phyloP scores from a whole-genome alignment of 2,888 invertebrate species.

The Dorcus hopei region DNA sequence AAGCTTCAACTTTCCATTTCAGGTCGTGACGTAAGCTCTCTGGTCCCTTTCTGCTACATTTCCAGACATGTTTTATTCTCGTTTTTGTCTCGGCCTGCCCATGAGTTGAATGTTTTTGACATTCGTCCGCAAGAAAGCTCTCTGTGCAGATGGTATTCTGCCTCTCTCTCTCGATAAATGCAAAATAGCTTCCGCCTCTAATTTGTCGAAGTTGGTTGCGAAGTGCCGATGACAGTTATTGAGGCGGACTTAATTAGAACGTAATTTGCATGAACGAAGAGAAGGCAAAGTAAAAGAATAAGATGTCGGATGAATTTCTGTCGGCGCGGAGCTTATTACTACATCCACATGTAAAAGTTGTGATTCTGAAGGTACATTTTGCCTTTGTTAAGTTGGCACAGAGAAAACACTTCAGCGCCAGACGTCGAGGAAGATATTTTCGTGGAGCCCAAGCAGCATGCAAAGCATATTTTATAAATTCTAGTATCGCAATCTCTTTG shows the following conservation, averaged over 20 bases:
- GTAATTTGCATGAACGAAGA: too few relatives aligned
- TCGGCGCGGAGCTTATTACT: neutral
- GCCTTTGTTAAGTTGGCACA: neutral
- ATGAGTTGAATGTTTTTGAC: constrained; percentile 7
- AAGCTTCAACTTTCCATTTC: constrained; percentile 11
- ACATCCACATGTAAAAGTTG: neutral
- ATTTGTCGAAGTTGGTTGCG: constrained; percentile 14
- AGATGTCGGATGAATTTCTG: too few relatives aligned
- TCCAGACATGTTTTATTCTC: constrained; percentile 8
- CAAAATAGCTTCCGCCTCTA: constrained; percentile 16
- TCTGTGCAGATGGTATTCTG: constrained; percentile 13
- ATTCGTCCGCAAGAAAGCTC: constrained; percentile 21
- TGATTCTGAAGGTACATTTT: neutral
- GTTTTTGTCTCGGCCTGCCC: constrained; percentile 1
- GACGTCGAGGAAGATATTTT: neutral
- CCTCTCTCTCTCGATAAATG: constrained; percentile 18
- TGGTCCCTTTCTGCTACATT: constrained; percentile 2
- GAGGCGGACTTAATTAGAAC: constrained; percentile 11
- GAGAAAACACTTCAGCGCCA: neutral
- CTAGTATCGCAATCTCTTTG: constrained; percentile 8
- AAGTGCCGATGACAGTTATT: constrained; percentile 15
- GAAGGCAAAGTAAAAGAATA: constrained; percentile 4
- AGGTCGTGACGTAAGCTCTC: constrained; percentile 7
- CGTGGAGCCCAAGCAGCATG: constrained; percentile 10
- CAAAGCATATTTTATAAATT: constrained; percentile 14